Base-by-base conservation (phyloP, 1,140 invertebrate species). In the Psilanteris sp. region DNA sequence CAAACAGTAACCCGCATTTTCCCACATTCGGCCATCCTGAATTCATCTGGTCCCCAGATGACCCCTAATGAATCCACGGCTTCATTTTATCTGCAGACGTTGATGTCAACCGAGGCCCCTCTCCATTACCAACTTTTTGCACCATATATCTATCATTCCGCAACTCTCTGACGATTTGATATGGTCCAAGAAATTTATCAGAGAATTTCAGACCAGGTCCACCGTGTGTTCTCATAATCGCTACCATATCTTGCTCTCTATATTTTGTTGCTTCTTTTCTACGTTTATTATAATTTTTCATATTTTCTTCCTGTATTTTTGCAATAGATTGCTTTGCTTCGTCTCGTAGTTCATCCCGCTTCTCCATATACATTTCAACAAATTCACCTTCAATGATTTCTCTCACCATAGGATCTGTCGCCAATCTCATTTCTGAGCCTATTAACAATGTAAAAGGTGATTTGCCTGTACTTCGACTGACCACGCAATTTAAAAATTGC, bases 41-140 rank as follows among this genome's bases (percentile, higher is more conserved):
- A 1, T 8, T 24, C 46, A 36, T 3, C 15, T 48, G 44, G n/a
- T 2, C 27, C 15, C n/a, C 43, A 48, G 44, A 48, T 48, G 44
- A 10, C 11, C n/a, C 4, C 18, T 11, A 2, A 31, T 4, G 2
- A 5, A 27, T 7, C 52, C 52, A 57, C 4, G 24, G 14, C 14
- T 57, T 57, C 52, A 57, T 57, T 5, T 57, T 57, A 13, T 57
- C 52, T 1, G 26, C 52, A 2, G 26, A n/a, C 26, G 37, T 57
- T 8, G 52, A 39, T 22, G 52, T 57, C n/a, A 57, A 3, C 22
- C 36, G 15, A 8, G 50, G 52, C n/a, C 24, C 36, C 10, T 29
- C 36, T 9, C 36, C 52, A 9, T 68, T 7, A 3, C 52, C 52
- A 3, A 57, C 6, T 8, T 39, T 41, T 13, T 9, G 5, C 8